These are phyloP conservation scores for Brachionus rubens DNA, from an alignment of 1,140 invertebrate species.

Conservation along the genomic window DNA sequence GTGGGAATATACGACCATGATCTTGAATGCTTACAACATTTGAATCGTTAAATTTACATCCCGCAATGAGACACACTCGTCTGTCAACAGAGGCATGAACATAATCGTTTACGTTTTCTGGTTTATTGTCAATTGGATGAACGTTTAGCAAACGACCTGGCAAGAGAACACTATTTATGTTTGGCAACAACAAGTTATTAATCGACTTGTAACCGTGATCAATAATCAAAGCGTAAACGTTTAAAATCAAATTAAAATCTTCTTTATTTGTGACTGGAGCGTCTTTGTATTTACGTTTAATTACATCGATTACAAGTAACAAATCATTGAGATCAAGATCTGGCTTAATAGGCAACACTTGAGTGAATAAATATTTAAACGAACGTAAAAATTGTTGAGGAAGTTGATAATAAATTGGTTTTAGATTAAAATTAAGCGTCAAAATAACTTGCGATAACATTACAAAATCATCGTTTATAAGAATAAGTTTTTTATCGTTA, in stretches of 20 bases:
- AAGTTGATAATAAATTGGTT: constrained; percentile 35
- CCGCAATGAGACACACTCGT: constrained; percentile 21
- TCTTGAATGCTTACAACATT: background rate
- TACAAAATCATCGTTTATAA: constrained; percentile 36
- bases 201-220: constrained; percentile 30
- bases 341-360: background rate
- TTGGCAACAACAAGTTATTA: constrained; percentile 33
- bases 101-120: background rate
- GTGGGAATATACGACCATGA: constrained; percentile 15
- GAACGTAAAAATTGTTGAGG: background rate
- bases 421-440: background rate
- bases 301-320: background rate
- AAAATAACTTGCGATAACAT: background rate
- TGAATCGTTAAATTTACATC: constrained; percentile 1
- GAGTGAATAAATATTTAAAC: background rate
- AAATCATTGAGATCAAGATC: constrained; percentile 16
- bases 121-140: background rate
- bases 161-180: background rate
- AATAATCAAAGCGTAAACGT: constrained; percentile 17
- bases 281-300: constrained; percentile 19
- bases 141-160: background rate
- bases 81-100: constrained; percentile 29
- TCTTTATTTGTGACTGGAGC: constrained; percentile 6
- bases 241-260: constrained; percentile 32
- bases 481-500: constrained; percentile 7